Evolutionary conservation across 2,113 vertebrate genomes (phyloP), one percentile per base, ranked within the genome.

Genomic region (Menura novaehollandiae): DNA sequence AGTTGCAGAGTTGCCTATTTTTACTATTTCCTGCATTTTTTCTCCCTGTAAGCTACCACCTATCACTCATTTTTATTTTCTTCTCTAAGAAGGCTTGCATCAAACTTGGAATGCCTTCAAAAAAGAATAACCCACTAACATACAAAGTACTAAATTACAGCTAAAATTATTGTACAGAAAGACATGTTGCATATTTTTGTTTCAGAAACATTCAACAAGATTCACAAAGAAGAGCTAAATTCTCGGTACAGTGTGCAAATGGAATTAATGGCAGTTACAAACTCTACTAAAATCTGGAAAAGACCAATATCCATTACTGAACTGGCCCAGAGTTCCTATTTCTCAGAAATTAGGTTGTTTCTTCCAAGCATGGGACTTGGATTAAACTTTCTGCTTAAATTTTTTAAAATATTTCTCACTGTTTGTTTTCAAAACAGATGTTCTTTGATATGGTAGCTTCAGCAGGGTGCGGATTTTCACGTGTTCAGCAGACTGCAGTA

Each of bases 341-440:
- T 97, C 93, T 93, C 90, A 95, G 93, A 97, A 97, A 96, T 91
- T 49, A 81, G 75, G 72, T 73, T 7, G 78, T 73, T 93, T 87
- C 93, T 93, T 96, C 90, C 93, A 88, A 90, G 73, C 78, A 91
- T 72, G 66, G 60, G 88, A 74, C 82, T 91, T 96, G 92, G 52
- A 96, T 79, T 89, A 91, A 85, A 51, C 33, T 81, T 91, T 78
- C 52, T 86, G 60, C 69, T 91, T 85, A 93, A 92, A 66, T 67
- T 83, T 41, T 46, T 96, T 91, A 76, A 90, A 97, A 91, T 90
- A 90, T 16, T 88, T 93, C 93, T 88, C 3, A 8, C 64, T 75
- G 62, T 64, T 85, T 94, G 82, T 71, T 95, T 95, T 93, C 63
- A 56, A 90, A 75, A 74, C 89, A 91, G 85, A 89, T 84, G 71